phyloP scores from a whole-genome alignment of 2,888 invertebrate genomes.

The Drosophila phalerata region DNA sequence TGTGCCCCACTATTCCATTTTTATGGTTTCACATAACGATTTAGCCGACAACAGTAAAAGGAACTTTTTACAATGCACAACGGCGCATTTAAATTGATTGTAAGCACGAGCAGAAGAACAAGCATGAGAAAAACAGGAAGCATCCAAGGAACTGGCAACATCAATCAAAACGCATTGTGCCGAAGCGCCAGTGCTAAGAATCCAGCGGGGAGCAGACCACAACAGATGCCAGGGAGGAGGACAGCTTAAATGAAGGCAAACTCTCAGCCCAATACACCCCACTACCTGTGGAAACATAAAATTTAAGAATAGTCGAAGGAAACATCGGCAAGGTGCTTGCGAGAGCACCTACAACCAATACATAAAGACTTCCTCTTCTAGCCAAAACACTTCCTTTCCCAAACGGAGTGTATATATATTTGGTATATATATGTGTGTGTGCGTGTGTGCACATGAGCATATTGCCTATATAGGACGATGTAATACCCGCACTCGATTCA shows the following conservation, averaged over 20 bases:
- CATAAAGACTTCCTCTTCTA: constrained; percentile 73
- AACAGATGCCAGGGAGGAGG: constrained; percentile 16
- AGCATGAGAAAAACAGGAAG: constrained; percentile 58
- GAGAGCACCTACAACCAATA: constrained; percentile 52
- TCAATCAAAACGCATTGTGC: constrained; percentile 71
- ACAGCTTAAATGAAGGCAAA: constrained; percentile 12
- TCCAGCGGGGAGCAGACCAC: constrained; percentile 32
- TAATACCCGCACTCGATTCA: constrained; percentile 34
- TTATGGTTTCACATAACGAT: constrained; percentile 71
- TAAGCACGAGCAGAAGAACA: constrained; percentile 53
- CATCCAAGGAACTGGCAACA: constrained; percentile 64
- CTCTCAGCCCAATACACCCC: constrained; percentile 22
- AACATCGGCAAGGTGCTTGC: constrained; percentile 6
- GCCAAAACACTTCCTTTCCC: constrained; percentile 41
- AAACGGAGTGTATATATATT: neutral
- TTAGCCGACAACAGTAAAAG: constrained; percentile 58
- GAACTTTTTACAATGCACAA: constrained; percentile 75
- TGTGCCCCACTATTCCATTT: constrained; percentile 71
- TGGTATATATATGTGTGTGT: neutral
- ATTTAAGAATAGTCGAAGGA: constrained; percentile 63
- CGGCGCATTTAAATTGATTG: constrained; percentile 79
- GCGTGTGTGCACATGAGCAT: constrained; percentile 23
- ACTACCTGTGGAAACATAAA: constrained; percentile 74
- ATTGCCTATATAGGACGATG: constrained; percentile 21
- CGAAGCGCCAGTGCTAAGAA: constrained; percentile 49